Evolutionary conservation across 1,140 invertebrate species (phyloP).

Genomic region (Nasonia vitripennis): DNA sequence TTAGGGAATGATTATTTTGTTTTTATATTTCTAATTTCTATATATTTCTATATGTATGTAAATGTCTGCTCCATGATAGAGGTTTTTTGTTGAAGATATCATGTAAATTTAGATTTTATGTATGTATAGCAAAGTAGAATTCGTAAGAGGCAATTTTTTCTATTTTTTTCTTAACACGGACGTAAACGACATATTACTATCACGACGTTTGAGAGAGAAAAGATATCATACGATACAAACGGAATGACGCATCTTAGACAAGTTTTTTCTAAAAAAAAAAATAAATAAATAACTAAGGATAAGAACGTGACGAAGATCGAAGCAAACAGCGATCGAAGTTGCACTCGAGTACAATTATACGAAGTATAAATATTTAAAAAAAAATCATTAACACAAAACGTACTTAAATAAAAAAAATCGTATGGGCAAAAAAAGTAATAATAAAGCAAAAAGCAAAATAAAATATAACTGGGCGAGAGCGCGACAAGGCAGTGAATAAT

Average conservation of each 20-base stretch:
- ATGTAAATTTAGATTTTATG: conserved; percentile 71
- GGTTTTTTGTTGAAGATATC: conserved; percentile 72
- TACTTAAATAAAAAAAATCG: conserved; percentile 62
- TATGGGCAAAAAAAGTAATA: conserved; percentile 7
- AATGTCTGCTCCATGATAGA: conserved; percentile 71
- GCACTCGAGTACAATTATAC: conserved; percentile 69
- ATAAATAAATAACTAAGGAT: neutral
- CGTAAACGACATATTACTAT: conserved; percentile 14
- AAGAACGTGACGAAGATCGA: conserved; percentile 38
- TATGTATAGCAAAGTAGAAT: conserved; percentile 61
- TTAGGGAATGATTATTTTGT: conserved; percentile 66
- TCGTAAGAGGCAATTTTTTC: conserved; percentile 55
- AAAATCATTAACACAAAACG: conserved; percentile 55
- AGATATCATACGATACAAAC: neutral
- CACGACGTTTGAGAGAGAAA: neutral
- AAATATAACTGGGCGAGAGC: neutral
- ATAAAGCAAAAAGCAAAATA: neutral
- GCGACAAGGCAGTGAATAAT: neutral
- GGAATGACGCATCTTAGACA: neutral
- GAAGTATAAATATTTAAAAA: conserved; percentile 54
- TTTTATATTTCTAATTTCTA: conserved; percentile 71
- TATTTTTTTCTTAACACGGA: conserved; percentile 18
- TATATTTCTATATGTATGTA: conserved; percentile 69
- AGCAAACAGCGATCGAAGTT: conserved; percentile 61
- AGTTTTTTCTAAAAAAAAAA: conserved; percentile 5